phyloP scores from a whole-genome alignment of 2,113 vertebrate genomes.

The Zonotrichia leucophrys region DNA sequence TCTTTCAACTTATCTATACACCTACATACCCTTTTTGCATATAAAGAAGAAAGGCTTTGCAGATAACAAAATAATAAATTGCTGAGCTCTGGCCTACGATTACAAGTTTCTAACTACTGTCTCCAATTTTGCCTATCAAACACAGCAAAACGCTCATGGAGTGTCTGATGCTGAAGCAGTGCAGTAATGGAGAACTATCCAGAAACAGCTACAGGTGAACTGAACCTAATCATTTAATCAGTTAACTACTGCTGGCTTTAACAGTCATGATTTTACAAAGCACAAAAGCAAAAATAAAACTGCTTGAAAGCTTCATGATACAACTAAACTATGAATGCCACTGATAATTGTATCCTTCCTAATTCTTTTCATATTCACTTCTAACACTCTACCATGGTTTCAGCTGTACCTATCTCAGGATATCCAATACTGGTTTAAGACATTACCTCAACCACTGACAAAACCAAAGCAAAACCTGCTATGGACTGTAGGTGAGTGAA shows the following conservation, averaged over 20 bases:
- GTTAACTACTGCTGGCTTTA: background rate
- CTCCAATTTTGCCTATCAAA: background rate
- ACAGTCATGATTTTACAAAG: background rate
- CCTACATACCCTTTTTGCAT: background rate
- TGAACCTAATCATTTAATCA: background rate
- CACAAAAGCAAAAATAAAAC: background rate
- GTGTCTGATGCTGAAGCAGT: background rate
- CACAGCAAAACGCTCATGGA: background rate
- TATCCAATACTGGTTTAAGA: background rate
- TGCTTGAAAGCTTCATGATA: background rate
- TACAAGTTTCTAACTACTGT: background rate
- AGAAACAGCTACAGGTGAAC: background rate
- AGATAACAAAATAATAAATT: background rate
- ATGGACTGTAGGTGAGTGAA: conserved; percentile 10
- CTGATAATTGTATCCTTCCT: background rate
- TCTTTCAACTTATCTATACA: background rate
- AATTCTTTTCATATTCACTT: background rate
- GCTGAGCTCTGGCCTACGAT: background rate
- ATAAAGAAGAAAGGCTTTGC: background rate
- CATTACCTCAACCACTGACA: background rate
- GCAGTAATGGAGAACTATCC: background rate
- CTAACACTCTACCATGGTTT: background rate
- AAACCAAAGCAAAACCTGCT: background rate
- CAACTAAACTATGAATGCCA: background rate
- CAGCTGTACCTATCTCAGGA: background rate